Evolutionary conservation across 2,797 vertebrate genomes (phyloP).

Genomic region (Poeciliopsis infans): DNA sequence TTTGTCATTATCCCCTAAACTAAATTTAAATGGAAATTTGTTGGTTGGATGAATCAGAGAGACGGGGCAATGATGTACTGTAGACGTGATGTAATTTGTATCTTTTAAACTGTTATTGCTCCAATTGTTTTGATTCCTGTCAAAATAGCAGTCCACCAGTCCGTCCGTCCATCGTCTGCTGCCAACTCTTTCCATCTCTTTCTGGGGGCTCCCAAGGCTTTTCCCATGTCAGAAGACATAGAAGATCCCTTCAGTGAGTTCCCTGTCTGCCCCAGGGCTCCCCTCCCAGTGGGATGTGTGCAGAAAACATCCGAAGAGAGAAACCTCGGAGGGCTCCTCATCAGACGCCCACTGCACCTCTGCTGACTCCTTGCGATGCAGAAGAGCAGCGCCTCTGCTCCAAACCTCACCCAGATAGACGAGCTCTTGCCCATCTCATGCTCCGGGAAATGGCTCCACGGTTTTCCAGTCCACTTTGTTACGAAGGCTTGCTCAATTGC

Average conservation of each 20-base stretch:
- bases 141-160: background rate
- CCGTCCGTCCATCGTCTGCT: background rate
- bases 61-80: too few relatives aligned
- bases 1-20: background rate
- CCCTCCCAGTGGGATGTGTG: background rate
- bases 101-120: background rate
- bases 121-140: background rate
- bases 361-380: background rate
- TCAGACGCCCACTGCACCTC: background rate
- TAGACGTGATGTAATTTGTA: background rate
- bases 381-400: background rate
- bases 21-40: background rate
- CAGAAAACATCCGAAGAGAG: background rate
- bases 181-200: background rate
- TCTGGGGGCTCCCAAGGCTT: background rate
- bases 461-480: background rate
- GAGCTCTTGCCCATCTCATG: background rate
- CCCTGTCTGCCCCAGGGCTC: background rate
- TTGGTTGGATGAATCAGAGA: background rate
- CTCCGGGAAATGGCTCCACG: background rate
- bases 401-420: background rate
- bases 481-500: background rate
- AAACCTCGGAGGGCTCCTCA: background rate
- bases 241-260: background rate
- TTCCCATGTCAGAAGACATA: background rate